Percentiles rank a stretch among this genome's conserved stretches.
phyloP scores from a whole-genome alignment of 2,113 vertebrate genomes.

The Clupea harengus region DNA sequence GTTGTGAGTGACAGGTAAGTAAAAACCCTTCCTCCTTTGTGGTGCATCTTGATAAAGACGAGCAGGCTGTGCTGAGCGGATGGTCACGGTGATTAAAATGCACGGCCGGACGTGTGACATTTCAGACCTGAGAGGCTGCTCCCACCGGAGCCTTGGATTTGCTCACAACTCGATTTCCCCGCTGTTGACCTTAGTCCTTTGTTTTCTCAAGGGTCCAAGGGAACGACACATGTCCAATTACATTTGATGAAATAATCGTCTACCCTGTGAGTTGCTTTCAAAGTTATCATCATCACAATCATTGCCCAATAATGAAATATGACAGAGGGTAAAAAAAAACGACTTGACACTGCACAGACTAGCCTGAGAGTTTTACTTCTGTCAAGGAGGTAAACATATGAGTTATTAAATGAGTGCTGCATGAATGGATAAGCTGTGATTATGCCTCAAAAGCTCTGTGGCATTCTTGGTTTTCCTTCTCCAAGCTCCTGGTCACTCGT shows the following conservation, averaged over 20 bases:
- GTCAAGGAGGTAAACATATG: not conserved
- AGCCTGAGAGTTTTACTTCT: not conserved
- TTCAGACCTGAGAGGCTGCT: not conserved
- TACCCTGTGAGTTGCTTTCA: not conserved
- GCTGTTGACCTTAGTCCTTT: slow-evolving; percentile 6
- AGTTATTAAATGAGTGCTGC: not conserved
- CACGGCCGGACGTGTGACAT: not conserved
- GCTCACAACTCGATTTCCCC: slow-evolving; percentile 7
- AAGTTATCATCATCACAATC: not conserved
- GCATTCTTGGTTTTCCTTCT: not conserved
- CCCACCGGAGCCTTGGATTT: not conserved
- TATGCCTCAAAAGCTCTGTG: not conserved
- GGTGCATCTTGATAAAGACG: not conserved
- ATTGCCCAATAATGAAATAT: not conserved
- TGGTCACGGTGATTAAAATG: not conserved
- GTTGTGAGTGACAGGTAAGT: not conserved
- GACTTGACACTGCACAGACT: not conserved
- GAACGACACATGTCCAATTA: slow-evolving; percentile 2
- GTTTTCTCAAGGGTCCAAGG: not conserved
- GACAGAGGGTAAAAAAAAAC: not conserved
- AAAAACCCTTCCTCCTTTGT: not conserved
- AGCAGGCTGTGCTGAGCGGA: not conserved
- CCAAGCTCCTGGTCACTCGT: not conserved
- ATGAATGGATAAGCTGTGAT: not conserved
- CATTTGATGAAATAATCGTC: slow-evolving; percentile 12